These are phyloP conservation scores for Strix uralensis DNA, from an alignment of 2,113 vertebrate genomes.

Conservation along the genomic window DNA sequence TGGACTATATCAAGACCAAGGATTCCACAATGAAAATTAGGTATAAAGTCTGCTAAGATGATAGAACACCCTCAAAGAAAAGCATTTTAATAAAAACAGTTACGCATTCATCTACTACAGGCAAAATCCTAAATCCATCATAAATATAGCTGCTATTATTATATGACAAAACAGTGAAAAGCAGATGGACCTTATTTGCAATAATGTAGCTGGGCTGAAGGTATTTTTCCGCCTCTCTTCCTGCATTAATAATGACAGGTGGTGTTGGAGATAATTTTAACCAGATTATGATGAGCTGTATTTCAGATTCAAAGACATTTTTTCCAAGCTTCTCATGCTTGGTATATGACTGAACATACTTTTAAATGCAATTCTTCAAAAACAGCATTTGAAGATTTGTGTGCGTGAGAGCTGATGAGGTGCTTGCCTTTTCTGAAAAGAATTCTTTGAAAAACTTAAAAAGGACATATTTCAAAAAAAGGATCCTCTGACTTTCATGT, in stretches of 20 bases:
- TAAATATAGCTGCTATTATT: constrained; percentile 32
- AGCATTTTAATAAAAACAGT: constrained; percentile 44
- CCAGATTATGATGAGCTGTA: constrained; percentile 70
- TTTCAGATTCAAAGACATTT: constrained; percentile 67
- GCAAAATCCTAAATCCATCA: constrained; percentile 28
- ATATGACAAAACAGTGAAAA: constrained; percentile 2
- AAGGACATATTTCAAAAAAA: constrained; percentile 49
- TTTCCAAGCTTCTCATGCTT: constrained; percentile 43
- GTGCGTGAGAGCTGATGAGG: constrained; percentile 56
- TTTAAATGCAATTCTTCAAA: constrained; percentile 73
- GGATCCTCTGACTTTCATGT: constrained; percentile 43
- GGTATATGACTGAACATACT: constrained; percentile 63
- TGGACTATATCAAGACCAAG: constrained; percentile 12
- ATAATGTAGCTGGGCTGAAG: not conserved
- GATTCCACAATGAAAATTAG: not conserved
- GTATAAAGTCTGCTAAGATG: constrained; percentile 8
- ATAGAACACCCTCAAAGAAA: constrained; percentile 35
- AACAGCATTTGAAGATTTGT: constrained; percentile 63
- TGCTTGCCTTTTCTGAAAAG: constrained; percentile 63
- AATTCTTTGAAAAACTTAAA: constrained; percentile 69
- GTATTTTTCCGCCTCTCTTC: constrained; percentile 30
- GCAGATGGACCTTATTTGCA: constrained; percentile 24
- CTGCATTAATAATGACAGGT: constrained; percentile 74
- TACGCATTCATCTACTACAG: not conserved
- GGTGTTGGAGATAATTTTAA: constrained; percentile 75